A percentile compares a stretch with the other conserved stretches of the same genome.
Conservation (phyloP, 2,113 vertebrate species). For the Plecturocebus donacophilus region DNA sequence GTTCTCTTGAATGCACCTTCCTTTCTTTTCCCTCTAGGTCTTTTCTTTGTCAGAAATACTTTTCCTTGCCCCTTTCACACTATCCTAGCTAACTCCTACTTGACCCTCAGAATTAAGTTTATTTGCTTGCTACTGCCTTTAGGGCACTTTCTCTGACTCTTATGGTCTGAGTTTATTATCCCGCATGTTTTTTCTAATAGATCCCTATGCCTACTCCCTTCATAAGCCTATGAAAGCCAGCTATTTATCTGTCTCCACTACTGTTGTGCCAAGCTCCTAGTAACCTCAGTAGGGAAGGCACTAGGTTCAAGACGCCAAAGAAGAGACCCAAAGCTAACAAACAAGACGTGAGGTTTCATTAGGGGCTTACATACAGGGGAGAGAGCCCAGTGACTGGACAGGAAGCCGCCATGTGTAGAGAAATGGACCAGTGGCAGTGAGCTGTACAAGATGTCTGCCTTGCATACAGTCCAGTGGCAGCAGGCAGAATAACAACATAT, state of each 20-base stretch:
- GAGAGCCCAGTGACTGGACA: too few relatives aligned
- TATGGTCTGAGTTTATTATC: not conserved
- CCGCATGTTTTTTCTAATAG: not conserved
- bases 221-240: not conserved
- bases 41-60: not conserved
- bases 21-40: not conserved
- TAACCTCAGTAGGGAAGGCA: too few relatives aligned
- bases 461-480: too few relatives aligned
- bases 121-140: not conserved
- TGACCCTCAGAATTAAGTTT: not conserved
- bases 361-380: too few relatives aligned
- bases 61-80: not conserved
- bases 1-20: not conserved
- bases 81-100: not conserved
- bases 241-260: not conserved
- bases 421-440: too few relatives aligned
- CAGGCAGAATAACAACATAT: too few relatives aligned
- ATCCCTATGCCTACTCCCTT: not conserved
- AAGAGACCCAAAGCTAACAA: too few relatives aligned
- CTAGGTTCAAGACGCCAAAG: too few relatives aligned
- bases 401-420: too few relatives aligned
- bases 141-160: not conserved
- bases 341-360: too few relatives aligned
- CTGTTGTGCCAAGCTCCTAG: too few relatives aligned
- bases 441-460: too few relatives aligned